Percentiles rank a stretch among this genome's conserved stretches.
Evolutionary conservation across 2,888 invertebrate genomes (phyloP).

Genomic region (Anorthoa munda): DNA sequence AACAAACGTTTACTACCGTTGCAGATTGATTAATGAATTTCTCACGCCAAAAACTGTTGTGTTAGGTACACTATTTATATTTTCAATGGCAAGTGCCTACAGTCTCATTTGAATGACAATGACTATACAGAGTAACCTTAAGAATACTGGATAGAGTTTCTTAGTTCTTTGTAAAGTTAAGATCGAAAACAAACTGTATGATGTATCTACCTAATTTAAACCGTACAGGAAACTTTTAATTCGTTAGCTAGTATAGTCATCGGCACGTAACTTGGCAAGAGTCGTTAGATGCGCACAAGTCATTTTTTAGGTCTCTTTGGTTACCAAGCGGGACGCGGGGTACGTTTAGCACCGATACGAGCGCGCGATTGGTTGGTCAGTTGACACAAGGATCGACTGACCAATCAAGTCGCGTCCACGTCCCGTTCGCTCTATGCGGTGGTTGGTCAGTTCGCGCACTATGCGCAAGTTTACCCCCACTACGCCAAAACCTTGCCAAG

Average conservation of each 20-base stretch:
- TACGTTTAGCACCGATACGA: too few species aligned
- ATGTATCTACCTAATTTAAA: not conserved
- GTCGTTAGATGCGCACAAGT: too few species aligned
- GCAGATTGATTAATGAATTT: conserved; percentile 44
- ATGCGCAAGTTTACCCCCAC: too few species aligned
- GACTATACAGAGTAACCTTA: not conserved
- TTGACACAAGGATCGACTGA: too few species aligned
- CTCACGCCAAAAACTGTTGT: conserved; percentile 10
- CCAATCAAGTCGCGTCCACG: too few species aligned
- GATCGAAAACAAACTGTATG: conserved; percentile 3
- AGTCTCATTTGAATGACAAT: conserved; percentile 1
- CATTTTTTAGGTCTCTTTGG: too few species aligned
- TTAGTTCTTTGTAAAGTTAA: not conserved
- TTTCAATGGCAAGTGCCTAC: conserved; percentile 9
- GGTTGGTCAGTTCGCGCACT: too few species aligned
- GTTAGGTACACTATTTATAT: conserved; percentile 9
- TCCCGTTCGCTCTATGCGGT: too few species aligned
- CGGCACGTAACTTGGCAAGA: too few species aligned
- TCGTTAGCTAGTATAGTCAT: not conserved
- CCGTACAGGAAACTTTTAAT: not conserved
- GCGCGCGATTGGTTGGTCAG: too few species aligned
- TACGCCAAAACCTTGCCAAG: too few species aligned
- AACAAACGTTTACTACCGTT: conserved; percentile 40
- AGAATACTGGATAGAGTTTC: not conserved
- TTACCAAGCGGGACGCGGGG: too few species aligned